phyloP scores from a whole-genome alignment of 2,888 invertebrate genomes.

The Drosophila testacea region DNA sequence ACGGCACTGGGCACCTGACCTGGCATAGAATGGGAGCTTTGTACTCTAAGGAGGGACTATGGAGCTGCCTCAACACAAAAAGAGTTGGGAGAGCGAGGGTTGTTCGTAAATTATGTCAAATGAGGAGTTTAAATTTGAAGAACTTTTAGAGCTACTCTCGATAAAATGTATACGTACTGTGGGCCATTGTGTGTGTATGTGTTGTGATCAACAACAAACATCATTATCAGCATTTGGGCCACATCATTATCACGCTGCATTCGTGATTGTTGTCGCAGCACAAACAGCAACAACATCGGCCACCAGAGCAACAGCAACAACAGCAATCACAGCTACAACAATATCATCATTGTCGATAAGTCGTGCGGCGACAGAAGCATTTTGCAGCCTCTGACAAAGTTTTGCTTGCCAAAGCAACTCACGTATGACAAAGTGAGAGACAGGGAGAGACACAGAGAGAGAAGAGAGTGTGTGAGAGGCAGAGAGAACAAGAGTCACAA shows the following conservation, averaged over 20 bases:
- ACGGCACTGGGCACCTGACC: conserved; percentile 59
- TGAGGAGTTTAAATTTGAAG: background rate
- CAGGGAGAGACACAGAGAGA: no score
- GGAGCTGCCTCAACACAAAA: conserved; percentile 36
- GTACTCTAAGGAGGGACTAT: conserved; percentile 30
- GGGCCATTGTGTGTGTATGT: conserved; percentile 36
- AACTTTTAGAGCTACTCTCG: background rate
- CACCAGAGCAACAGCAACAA: conserved; percentile 19
- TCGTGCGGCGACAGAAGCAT: conserved; percentile 66
- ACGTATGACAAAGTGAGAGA: conserved; percentile 42
- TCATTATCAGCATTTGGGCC: conserved; percentile 64
- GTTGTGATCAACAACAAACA: conserved; percentile 50
- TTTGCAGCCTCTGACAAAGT: conserved; percentile 52
- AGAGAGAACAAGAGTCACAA: conserved; percentile 19
- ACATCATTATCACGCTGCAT: conserved; percentile 66
- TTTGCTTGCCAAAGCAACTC: conserved; percentile 56
- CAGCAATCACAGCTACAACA: conserved; percentile 18
- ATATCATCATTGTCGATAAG: conserved; percentile 59
- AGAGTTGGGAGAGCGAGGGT: conserved; percentile 39
- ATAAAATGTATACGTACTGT: conserved; percentile 25
- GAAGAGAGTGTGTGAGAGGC: background rate
- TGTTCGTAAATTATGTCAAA: background rate
- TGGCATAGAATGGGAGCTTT: conserved; percentile 48
- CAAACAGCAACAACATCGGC: conserved; percentile 24
- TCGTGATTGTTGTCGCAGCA: conserved; percentile 71